Evolutionary conservation across 1,140 invertebrate genomes (phyloP).

Genomic region (Aphidius gifuensis): DNA sequence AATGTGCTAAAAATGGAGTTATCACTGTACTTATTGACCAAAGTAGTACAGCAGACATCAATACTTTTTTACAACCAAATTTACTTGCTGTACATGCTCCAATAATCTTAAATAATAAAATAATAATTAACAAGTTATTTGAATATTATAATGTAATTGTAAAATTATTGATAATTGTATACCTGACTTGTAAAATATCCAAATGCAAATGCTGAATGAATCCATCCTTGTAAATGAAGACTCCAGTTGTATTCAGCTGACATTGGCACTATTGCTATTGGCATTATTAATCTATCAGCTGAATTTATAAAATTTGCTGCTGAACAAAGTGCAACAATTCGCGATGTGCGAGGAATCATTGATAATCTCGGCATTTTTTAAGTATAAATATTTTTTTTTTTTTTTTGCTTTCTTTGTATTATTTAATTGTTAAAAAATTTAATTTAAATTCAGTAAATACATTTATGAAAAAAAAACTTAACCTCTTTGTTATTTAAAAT

Average conservation of each 20-base stretch:
- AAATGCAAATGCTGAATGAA: conserved; percentile 74
- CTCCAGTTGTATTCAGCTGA: conserved; percentile 72
- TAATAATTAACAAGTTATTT: not conserved
- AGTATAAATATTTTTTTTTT: not conserved
- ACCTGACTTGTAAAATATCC: conserved; percentile 80
- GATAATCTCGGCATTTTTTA: conserved; percentile 51
- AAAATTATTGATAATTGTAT: conserved; percentile 19
- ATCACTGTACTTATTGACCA: conserved; percentile 76
- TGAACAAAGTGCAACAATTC: conserved; percentile 69
- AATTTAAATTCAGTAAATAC: no score
- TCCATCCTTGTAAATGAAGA: conserved; percentile 74
- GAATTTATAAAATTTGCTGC: conserved; percentile 79
- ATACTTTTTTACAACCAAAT: conserved; percentile 71
- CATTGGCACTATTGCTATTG: conserved; percentile 77
- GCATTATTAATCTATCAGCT: conserved; percentile 78
- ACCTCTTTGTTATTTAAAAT: no score
- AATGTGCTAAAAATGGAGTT: conserved; percentile 68
- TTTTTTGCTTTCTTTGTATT: not conserved
- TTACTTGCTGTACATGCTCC: conserved; percentile 70
- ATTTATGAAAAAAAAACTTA: no score
- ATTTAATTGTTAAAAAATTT: no score
- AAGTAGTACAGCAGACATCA: conserved; percentile 69
- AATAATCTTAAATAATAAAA: conserved; percentile 55
- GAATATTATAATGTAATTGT: not conserved
- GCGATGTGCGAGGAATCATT: conserved; percentile 58